Evolutionary conservation across 2,888 invertebrate species (phyloP), one percentile per base, ranked within the genome.

Genomic region (Luperina nickerlii): DNA sequence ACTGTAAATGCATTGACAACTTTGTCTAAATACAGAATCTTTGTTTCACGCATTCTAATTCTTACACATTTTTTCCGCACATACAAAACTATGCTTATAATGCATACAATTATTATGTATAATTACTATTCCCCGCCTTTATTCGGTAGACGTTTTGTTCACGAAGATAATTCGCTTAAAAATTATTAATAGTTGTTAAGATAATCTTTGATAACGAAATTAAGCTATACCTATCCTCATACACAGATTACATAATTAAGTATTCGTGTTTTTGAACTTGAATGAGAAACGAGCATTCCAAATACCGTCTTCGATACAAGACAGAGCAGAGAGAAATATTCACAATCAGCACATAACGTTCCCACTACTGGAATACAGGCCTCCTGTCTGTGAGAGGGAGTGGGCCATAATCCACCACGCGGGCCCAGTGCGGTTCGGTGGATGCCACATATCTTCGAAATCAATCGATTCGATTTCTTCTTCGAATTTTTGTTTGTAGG

Each of bases 21-120:
- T 85, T 87, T 87, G 87, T 79, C 69, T 32, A 73, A 88, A 81
- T 76, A 83, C 67, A 79, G 74, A 88, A 90, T 90, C 88, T 93
- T 92, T 92, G 92, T 94, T 94, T 93, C 92, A 93, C 93, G 93
- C 94, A 94, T 92, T 95, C 93, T 94, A 94, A 93, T 92, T 94
- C 90, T 91, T 87, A 90, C 89, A 90, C 88, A 89, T 90, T 93
- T 94, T 93, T 94, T 94, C 91, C 92, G 88, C 91, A 92, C 91
- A 92, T 91, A 92, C 91, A 90, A 92, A 94, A 95, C 92, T 94
- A 94, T 93, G 92, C 89, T 92, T 89, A 89, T 93, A 93, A 94
- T 94, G 92, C 94, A 93, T 86, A 88, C 87, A 84, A 84, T 92
- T 91, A 93, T 63, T 91, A 90, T 91, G 90, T 90, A 87, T 90